Conservation (phyloP, 2,888 invertebrate species). For the Epiblema foenella region DNA sequence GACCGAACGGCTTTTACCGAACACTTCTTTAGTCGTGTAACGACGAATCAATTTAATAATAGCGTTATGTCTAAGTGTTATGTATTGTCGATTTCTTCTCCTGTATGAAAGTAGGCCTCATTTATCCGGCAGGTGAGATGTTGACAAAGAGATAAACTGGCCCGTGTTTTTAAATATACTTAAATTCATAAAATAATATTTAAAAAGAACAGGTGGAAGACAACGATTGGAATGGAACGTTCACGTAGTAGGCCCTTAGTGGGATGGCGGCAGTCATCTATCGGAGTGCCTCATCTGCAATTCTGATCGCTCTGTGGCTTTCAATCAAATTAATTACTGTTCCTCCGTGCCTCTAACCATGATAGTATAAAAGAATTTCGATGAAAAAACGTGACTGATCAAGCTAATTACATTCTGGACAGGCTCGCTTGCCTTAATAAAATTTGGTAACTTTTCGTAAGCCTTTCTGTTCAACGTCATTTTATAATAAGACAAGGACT, state of each 20-base stretch:
- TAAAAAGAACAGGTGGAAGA: not conserved
- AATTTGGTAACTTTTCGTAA: conserved; percentile 37
- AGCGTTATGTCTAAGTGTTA: no score
- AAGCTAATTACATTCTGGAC: conserved; percentile 49
- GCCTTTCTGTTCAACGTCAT: conserved; percentile 32
- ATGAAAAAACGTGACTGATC: conserved; percentile 54
- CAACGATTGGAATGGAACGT: conserved; percentile 17
- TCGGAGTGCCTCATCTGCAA: conserved; percentile 65
- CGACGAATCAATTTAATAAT: not conserved
- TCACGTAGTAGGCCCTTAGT: conserved; percentile 28
- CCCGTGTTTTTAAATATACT: not conserved
- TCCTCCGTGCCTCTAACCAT: conserved; percentile 59
- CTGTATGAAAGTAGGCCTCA: not conserved
- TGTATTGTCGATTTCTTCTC: not conserved
- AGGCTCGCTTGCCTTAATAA: conserved; percentile 41
- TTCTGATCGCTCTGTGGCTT: conserved; percentile 71
- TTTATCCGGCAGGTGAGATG: not conserved
- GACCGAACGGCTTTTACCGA: no score
- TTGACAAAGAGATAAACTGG: not conserved
- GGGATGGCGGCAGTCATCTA: conserved; percentile 48
- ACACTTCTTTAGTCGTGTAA: no score
- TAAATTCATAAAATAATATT: not conserved
- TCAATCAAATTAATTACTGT: conserved; percentile 75
- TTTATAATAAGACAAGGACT: conserved; percentile 29
- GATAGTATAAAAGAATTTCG: conserved; percentile 62